A percentile compares a stretch with the other conserved stretches of the same genome.
Conservation (phyloP, 2,888 invertebrate genomes). For the Hermaeophaga mercurialis region DNA sequence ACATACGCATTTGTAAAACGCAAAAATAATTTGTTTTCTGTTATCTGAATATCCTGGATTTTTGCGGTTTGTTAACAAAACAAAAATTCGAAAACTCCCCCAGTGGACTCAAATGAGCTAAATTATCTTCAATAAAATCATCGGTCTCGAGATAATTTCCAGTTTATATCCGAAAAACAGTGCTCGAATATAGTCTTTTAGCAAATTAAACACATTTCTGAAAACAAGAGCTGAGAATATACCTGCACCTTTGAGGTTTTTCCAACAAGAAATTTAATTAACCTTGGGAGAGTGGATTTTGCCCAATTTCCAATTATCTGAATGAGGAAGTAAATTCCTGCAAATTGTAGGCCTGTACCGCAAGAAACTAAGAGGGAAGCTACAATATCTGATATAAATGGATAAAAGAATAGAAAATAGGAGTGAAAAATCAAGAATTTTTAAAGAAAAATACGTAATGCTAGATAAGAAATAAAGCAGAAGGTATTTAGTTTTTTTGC, state of each 20-base stretch:
- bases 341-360: neutral
- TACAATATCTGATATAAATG: no score
- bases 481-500: no score
- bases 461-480: no score
- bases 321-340: slow-evolving; percentile 34
- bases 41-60: no score
- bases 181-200: slow-evolving; percentile 6
- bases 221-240: neutral
- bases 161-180: slow-evolving; percentile 8
- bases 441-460: no score
- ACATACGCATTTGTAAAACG: no score
- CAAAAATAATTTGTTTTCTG: no score
- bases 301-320: slow-evolving; percentile 40
- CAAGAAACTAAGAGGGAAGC: no score
- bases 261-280: slow-evolving; percentile 39
- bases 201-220: slow-evolving; percentile 10
- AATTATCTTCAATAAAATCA: no score
- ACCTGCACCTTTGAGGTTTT: slow-evolving; percentile 11
- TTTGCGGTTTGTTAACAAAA: no score
- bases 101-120: no score
- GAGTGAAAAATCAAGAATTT: neutral
- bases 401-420: no score
- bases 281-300: slow-evolving; percentile 30
- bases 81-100: neutral
- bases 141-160: neutral